phyloP scores from a whole-genome alignment of 1,140 invertebrate species.

The Apis laboriosa region DNA sequence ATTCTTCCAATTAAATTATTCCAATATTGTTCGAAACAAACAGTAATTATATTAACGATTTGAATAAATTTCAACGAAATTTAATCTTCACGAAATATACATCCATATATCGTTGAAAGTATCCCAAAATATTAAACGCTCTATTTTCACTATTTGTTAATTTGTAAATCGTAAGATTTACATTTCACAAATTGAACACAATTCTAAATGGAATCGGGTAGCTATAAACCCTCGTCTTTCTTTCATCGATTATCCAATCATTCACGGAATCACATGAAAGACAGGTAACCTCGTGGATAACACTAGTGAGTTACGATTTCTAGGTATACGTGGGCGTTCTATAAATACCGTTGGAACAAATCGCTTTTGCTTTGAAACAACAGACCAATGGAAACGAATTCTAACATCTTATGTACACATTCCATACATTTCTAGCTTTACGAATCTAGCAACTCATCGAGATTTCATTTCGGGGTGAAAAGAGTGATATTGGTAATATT shows the following conservation, averaged over 20 bases:
- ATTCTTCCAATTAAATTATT: too few relatives aligned
- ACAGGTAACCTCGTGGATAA: neutral
- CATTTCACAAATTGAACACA: neutral
- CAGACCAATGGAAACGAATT: neutral
- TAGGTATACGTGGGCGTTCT: slow-evolving; percentile 19
- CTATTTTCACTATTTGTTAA: neutral
- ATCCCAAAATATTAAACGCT: too few relatives aligned
- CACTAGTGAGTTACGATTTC: slow-evolving; percentile 13
- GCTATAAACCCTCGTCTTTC: neutral
- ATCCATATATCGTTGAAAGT: too few relatives aligned
- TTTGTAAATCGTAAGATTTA: neutral
- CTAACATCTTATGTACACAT: neutral
- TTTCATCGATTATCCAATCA: neutral
- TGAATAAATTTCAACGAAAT: too few relatives aligned
- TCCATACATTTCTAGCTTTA: neutral
- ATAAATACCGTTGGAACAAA: slow-evolving; percentile 26
- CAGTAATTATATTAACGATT: too few relatives aligned
- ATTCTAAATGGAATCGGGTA: neutral
- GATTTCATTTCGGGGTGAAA: too few relatives aligned
- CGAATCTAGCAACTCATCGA: too few relatives aligned
- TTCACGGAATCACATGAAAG: neutral
- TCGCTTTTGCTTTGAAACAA: neutral
- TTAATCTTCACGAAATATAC: too few relatives aligned
- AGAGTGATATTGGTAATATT: too few relatives aligned
- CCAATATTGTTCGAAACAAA: too few relatives aligned